phyloP scores from a whole-genome alignment of 2,888 invertebrate species.

The Biston stratarius region DNA sequence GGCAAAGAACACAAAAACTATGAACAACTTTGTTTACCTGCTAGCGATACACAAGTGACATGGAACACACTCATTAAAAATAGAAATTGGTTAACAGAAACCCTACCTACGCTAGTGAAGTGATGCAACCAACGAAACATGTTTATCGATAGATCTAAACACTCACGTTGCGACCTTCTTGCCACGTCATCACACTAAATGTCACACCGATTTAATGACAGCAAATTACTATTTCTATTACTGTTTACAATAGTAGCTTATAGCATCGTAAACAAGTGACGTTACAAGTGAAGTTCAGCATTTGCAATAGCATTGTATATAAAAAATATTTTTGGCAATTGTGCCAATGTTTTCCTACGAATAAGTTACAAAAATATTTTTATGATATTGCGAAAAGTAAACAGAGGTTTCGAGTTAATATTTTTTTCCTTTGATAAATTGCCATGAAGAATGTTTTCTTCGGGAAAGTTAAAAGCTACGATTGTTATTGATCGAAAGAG shows the following conservation, averaged over 20 bases:
- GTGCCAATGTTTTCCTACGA: conserved; percentile 11
- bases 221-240: conserved; percentile 20
- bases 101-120: conserved; percentile 14
- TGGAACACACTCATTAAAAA: not conserved
- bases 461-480: conserved; percentile 7
- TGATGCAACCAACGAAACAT: conserved; percentile 14
- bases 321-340: conserved; percentile 7
- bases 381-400: conserved; percentile 7
- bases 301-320: not conserved
- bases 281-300: not conserved
- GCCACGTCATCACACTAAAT: conserved; percentile 18
- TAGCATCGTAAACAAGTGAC: not conserved
- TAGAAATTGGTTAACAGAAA: conserved; percentile 4
- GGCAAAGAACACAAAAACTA: not conserved
- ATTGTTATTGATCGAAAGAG: conserved; percentile 10
- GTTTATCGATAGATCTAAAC: conserved; percentile 15
- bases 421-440: conserved; percentile 13
- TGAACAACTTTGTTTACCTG: not conserved
- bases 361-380: conserved; percentile 15
- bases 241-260: conserved; percentile 7
- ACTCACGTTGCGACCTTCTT: conserved; percentile 22
- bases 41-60: not conserved
- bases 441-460: conserved; percentile 5
- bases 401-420: conserved; percentile 10
- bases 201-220: conserved; percentile 24